Conservation (phyloP, 2,797 vertebrate species). For the Rousettus madagascariensis region DNA sequence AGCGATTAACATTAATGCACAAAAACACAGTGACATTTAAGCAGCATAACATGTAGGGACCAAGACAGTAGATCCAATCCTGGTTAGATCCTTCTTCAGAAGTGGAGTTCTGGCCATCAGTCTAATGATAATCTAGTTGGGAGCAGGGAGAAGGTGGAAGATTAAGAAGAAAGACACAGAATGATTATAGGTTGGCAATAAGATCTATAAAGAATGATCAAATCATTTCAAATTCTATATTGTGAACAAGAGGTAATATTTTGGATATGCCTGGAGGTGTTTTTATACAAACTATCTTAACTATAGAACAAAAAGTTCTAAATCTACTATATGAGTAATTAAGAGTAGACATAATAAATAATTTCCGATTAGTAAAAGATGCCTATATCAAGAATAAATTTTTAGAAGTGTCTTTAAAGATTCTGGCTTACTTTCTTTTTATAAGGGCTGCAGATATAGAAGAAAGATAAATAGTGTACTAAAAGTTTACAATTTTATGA, state of each 20-base stretch:
- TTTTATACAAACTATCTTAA: not conserved
- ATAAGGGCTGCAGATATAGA: not conserved
- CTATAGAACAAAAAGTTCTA: not conserved
- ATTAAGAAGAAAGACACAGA: not conserved
- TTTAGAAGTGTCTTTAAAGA: not conserved
- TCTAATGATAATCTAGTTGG: not conserved
- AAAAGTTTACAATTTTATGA: not conserved
- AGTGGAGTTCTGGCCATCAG: not conserved
- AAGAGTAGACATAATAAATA: conserved; percentile 2
- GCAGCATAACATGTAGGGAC: not conserved
- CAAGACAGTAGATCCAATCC: not conserved
- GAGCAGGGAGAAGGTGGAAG: not conserved
- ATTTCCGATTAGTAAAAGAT: not conserved
- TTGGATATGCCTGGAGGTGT: not conserved
- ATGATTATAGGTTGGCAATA: not conserved
- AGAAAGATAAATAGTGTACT: not conserved
- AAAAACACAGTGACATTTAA: not conserved
- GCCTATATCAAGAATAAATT: not conserved
- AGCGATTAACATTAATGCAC: not conserved
- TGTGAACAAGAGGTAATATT: not conserved
- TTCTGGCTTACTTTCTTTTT: not conserved
- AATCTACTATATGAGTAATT: not conserved
- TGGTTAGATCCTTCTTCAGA: not conserved
- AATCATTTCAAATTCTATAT: not conserved
- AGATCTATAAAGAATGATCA: not conserved